Percentiles rank a stretch among this genome's conserved stretches.
phyloP scores from a whole-genome alignment of 2,888 invertebrate species.

The Dolomedes plantarius region DNA sequence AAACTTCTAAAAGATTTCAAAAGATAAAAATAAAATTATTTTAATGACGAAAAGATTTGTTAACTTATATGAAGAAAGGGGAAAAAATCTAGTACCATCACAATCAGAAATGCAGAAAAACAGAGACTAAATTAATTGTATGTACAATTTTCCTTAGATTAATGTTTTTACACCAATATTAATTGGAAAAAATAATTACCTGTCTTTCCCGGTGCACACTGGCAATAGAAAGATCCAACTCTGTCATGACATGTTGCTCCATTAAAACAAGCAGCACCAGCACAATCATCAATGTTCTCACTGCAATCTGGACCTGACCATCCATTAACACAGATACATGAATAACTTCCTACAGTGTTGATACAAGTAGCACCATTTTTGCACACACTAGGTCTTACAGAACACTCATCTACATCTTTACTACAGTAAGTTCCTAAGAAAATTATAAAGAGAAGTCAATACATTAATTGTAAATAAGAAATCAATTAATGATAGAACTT shows the following conservation, averaged over 20 bases:
- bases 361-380: constrained; percentile 96
- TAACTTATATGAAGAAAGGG: no score
- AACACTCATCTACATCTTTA: constrained; percentile 95
- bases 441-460: no score
- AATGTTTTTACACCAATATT: no score
- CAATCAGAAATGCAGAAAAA: no score
- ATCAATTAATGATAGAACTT: no score
- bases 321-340: constrained; percentile 98
- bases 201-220: constrained; percentile 96
- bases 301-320: constrained; percentile 96
- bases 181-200: no score
- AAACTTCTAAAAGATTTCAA: no score
- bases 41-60: not conserved
- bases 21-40: no score
- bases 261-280: constrained; percentile 93
- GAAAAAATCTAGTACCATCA: no score
- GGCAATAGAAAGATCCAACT: constrained; percentile 95
- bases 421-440: constrained; percentile 81
- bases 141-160: no score
- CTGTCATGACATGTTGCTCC: constrained; percentile 97
- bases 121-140: no score
- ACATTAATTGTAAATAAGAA: not conserved
- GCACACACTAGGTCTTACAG: constrained; percentile 86
- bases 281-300: constrained; percentile 96
- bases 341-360: constrained; percentile 91